Base-by-base conservation (phyloP, 2,113 vertebrate genomes). In the Salvelinus alpinus region DNA sequence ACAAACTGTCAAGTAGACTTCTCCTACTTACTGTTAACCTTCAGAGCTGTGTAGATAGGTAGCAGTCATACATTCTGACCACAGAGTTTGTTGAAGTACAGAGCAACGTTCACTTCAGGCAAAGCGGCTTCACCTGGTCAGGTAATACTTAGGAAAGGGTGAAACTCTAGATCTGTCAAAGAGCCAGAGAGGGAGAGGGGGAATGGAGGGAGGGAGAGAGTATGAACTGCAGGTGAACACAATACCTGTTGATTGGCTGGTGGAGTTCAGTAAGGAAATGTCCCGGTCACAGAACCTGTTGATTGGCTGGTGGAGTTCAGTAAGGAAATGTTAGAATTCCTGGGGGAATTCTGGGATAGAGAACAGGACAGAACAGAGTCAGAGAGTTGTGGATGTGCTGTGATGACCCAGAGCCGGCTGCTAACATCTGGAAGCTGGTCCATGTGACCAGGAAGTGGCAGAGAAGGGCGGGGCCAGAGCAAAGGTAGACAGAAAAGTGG, bases 41-140 rank as follows among this genome's bases (percentile, higher is more conserved):
- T 38, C 20, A 77, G 7, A 54, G 27, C 73, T 16, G 62, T 64
- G 13, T 4, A 16, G 0, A 44, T 44, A 44, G 8, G 0, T 47
- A 22, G 47, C n/a, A 54, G 3, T 18, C 13, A 54, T 54, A 14
- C 16, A 54, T 44, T 16, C 16, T 44, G 38, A 54, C 5, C 9
- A 18, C 51, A 54, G 51, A 16, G 51, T 18, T 54, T 14, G 38
- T 44, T 44, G 9, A 12, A 44, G 38, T 44, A 44, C 29, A 77
- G 68, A 78, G 62, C 29, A 59, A 68, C 18, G 57, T 71, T 83
- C 54, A 66, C 79, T 83, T 84, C 87, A 78, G 68, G 34, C 62
- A 64, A 44, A 20, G 80, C 70, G 29, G 74, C 65, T 65, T 90
- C 82, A 91, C 89, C 92, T 90, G 85, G 25, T 69, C 91, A 94